These are phyloP conservation scores for Leptura quadrifasciata DNA, from an alignment of 2,888 invertebrate species.

Conservation along the genomic window DNA sequence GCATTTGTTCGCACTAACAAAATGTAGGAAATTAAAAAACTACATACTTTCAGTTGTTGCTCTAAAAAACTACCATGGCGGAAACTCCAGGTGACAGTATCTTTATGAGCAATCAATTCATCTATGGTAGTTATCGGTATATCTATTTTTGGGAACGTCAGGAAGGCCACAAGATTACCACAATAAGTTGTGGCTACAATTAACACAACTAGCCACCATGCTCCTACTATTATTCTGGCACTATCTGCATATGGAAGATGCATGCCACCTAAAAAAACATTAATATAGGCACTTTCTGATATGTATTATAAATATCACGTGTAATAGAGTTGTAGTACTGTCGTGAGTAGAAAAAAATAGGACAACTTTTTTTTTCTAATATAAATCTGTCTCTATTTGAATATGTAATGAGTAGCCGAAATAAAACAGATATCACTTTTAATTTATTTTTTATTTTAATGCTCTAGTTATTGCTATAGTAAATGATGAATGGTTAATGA, in stretches of 20 bases:
- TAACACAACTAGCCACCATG: constrained; percentile 95
- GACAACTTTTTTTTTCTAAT: no score
- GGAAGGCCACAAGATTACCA: constrained; percentile 93
- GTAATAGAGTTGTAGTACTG: no score
- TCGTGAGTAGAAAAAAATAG: no score
- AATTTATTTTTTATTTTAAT: no score
- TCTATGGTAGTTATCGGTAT: constrained; percentile 81
- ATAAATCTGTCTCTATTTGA: no score
- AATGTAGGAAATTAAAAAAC: background rate
- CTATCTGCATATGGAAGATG: constrained; percentile 90
- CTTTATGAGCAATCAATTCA: constrained; percentile 78
- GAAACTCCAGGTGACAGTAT: constrained; percentile 84
- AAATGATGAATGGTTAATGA: no score
- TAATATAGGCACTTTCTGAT: no score
- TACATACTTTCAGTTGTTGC: constrained; percentile 76
- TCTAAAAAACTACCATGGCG: constrained; percentile 86
- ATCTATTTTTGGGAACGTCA: constrained; percentile 92
- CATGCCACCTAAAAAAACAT: constrained; percentile 83
- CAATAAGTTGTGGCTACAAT: constrained; percentile 94
- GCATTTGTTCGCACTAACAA: no score
- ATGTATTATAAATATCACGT: no score
- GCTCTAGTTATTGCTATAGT: no score
- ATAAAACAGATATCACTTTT: no score
- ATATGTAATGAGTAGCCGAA: no score
- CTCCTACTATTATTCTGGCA: constrained; percentile 88